These are phyloP conservation scores for Aphelinus certus DNA, from an alignment of 1,140 invertebrate species.

Conservation along the genomic window DNA sequence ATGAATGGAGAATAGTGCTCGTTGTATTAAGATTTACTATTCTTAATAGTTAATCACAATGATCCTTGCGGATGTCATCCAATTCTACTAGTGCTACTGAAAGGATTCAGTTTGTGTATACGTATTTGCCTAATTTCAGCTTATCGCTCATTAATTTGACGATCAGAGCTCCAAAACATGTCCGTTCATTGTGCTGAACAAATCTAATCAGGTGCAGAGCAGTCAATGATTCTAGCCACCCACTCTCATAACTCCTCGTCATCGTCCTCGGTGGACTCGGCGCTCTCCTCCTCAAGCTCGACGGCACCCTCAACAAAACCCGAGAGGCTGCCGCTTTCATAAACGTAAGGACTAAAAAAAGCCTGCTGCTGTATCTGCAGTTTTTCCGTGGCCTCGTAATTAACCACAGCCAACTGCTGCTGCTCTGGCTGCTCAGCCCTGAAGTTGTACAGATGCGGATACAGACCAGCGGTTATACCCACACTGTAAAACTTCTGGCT, in stretches of 20 bases:
- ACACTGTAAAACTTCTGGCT: conserved; percentile 57
- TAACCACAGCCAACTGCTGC: conserved; percentile 47
- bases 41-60: too few species aligned
- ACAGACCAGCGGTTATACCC: conserved; percentile 52
- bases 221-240: conserved; percentile 13
- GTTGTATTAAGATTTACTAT: too few species aligned
- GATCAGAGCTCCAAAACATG: not conserved
- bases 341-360: conserved; percentile 57
- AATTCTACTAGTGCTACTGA: too few species aligned
- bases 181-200: not conserved
- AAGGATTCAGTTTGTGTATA: too few species aligned
- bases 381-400: conserved; percentile 56
- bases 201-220: not conserved
- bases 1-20: too few species aligned
- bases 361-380: conserved; percentile 54
- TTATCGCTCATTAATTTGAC: too few species aligned
- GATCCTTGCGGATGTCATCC: too few species aligned
- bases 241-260: conserved; percentile 37
- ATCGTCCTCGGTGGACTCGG: conserved; percentile 53
- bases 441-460: conserved; percentile 61
- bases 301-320: conserved; percentile 46
- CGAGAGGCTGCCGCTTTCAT: conserved; percentile 52
- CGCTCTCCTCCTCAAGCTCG: conserved; percentile 50
- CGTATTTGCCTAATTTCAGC: too few species aligned
- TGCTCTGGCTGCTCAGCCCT: conserved; percentile 42